Evolutionary conservation across 1,140 invertebrate species (phyloP), one percentile per base, ranked within the genome.

Genomic region (Pentalonia nigronervosa): DNA sequence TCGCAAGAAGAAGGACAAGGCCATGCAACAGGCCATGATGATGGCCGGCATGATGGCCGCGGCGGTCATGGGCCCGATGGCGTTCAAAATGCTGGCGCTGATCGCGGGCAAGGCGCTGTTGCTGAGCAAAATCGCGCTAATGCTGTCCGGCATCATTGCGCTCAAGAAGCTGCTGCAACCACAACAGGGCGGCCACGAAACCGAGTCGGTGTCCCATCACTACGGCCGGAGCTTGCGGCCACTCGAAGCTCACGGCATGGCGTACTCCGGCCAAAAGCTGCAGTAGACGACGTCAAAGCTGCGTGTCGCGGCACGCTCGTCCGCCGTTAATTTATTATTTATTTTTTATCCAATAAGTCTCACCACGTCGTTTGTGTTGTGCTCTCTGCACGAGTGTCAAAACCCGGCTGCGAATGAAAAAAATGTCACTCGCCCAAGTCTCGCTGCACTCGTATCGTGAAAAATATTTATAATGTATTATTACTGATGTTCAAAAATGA

Each of bases 41-140:
- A 96, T 97, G 87, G 95, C 97, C 87, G 97, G 97, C 21, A 95
- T 98, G 94, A 98, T 97, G 94, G 97, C 97, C 94, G 97, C 97
- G 36, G 95, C 98, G n/a, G 95, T 97, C 94, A 97, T 97, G 93
- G 96, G 97, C 41, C 97, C 97, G 9, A 95, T 98, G 87, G 96
- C 97, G 2, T 96, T 98, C 21, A 97, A 97, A 45, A 97, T 97
- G 50, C 97, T 98, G 94, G 97, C 97, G 20, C 95, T 98, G 94
- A 97, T 98, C 94, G 97, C 97, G 76, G 97, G 97, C 93, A 98
- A 98, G 95, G 97, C 97, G 87, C 96, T 98, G 94, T 95, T 98
- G 93, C 97, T 98, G 94, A 97, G 97, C 94, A 98, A 98, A 95
- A 96, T 98, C 94, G 97, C 97, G 7, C 96, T 98, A 90, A 97